Evolutionary conservation across 2,888 invertebrate species (phyloP).

Genomic region (Perizoma flavofasciatum): DNA sequence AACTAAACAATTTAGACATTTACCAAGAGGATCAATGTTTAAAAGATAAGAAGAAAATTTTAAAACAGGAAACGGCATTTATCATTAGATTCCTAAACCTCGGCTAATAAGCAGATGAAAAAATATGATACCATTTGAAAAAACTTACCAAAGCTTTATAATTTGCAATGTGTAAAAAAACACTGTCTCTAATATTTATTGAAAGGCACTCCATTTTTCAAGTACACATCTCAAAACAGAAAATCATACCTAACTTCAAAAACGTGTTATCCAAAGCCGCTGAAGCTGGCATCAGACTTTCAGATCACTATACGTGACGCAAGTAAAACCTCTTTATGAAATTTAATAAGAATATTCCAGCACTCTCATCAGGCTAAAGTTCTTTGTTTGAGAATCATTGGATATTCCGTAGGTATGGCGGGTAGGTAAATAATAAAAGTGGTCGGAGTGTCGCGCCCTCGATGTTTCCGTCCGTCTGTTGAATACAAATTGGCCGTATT

Average conservation of each 20-base stretch:
- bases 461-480: slow-evolving; percentile 51
- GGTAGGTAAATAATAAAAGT: slow-evolving; percentile 63
- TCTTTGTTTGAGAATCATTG: slow-evolving; percentile 48
- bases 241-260: slow-evolving; percentile 8
- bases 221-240: slow-evolving; percentile 1
- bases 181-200: not conserved
- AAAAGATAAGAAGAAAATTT: too few relatives aligned
- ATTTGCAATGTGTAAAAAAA: not conserved
- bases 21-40: too few relatives aligned
- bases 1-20: too few relatives aligned
- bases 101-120: too few relatives aligned
- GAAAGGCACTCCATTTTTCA: not conserved
- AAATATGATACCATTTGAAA: too few relatives aligned
- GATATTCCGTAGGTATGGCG: slow-evolving; percentile 49
- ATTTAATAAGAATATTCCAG: slow-evolving; percentile 44
- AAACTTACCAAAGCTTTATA: too few relatives aligned
- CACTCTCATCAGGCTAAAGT: slow-evolving; percentile 40
- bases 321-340: slow-evolving; percentile 34
- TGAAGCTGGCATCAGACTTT: slow-evolving; percentile 20
- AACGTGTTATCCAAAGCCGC: slow-evolving; percentile 11
- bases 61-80: too few relatives aligned
- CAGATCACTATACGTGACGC: slow-evolving; percentile 27
- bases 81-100: too few relatives aligned
- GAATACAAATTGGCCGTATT: slow-evolving; percentile 67
- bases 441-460: slow-evolving; percentile 50